Conservation (phyloP, 2,797 vertebrate genomes). For the Poecilia gillii region DNA sequence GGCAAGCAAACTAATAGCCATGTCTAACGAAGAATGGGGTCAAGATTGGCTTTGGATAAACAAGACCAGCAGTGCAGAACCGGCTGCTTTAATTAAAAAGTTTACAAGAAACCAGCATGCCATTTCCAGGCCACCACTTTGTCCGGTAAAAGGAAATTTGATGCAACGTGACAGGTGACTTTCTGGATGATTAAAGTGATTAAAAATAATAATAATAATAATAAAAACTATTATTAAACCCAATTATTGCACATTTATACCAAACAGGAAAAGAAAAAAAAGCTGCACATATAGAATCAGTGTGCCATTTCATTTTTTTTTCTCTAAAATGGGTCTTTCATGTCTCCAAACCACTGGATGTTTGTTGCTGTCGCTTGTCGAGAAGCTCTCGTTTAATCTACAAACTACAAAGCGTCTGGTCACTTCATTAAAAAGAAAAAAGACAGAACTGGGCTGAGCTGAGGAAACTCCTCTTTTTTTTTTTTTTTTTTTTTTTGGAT, state of each 20-base stretch:
- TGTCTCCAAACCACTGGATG: slow-evolving; percentile 42
- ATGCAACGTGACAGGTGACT: slow-evolving; percentile 64
- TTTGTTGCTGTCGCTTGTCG: slow-evolving; percentile 58
- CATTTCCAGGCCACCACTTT: slow-evolving; percentile 67
- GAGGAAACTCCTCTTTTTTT: slow-evolving; percentile 27
- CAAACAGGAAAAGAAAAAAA: background rate
- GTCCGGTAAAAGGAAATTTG: slow-evolving; percentile 30
- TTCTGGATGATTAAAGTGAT: slow-evolving; percentile 49
- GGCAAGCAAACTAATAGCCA: slow-evolving; percentile 63
- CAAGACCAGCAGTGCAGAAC: slow-evolving; percentile 44
- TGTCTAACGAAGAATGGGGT: slow-evolving; percentile 48
- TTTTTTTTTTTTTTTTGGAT: slow-evolving; percentile 28
- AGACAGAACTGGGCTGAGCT: slow-evolving; percentile 60
- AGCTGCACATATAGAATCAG: slow-evolving; percentile 36
- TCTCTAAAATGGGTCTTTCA: slow-evolving; percentile 46
- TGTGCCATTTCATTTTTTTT: slow-evolving; percentile 44
- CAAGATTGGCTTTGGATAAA: slow-evolving; percentile 66
- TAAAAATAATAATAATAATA: too few species aligned
- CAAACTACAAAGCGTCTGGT: slow-evolving; percentile 66
- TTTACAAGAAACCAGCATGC: slow-evolving; percentile 64
- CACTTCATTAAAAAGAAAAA: slow-evolving; percentile 48
- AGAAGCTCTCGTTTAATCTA: slow-evolving; percentile 63
- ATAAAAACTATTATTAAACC: too few species aligned
- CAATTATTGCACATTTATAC: slow-evolving; percentile 26
- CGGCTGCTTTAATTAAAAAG: slow-evolving; percentile 48